Conservation (phyloP, 2,797 vertebrate genomes). For the Natrix natrix region DNA sequence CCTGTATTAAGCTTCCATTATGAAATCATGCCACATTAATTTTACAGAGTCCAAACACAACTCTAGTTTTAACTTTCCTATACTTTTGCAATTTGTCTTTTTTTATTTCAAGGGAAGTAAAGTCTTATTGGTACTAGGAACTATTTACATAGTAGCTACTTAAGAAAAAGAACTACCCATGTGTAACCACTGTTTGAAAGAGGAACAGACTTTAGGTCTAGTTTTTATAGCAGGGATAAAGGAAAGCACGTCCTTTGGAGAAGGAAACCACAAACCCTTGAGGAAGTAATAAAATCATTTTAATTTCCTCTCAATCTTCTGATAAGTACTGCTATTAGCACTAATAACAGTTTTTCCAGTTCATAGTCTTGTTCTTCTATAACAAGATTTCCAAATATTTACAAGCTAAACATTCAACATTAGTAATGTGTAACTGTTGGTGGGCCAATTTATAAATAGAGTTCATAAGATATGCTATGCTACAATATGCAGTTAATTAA, state of each 20-base stretch:
- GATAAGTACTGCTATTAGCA: neutral
- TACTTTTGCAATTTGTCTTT: neutral
- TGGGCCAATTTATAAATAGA: neutral
- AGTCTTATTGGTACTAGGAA: neutral
- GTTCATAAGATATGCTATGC: neutral
- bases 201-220: neutral
- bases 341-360: neutral
- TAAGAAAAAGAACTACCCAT: neutral
- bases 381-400: neutral
- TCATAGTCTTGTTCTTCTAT: neutral
- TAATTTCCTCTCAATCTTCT: slow-evolving; percentile 7
- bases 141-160: neutral
- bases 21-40: neutral
- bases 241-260: slow-evolving; percentile 3
- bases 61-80: neutral
- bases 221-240: neutral
- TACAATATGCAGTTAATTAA: neutral
- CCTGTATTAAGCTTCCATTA: neutral
- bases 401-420: neutral
- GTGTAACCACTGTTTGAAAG: neutral
- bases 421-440: neutral
- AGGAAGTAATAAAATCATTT: slow-evolving; percentile 16
- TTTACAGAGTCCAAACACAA: neutral
- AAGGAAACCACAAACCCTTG: slow-evolving; percentile 21
- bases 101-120: neutral